Base-by-base conservation (phyloP, 2,113 vertebrate species). In the Axis porcinus region DNA sequence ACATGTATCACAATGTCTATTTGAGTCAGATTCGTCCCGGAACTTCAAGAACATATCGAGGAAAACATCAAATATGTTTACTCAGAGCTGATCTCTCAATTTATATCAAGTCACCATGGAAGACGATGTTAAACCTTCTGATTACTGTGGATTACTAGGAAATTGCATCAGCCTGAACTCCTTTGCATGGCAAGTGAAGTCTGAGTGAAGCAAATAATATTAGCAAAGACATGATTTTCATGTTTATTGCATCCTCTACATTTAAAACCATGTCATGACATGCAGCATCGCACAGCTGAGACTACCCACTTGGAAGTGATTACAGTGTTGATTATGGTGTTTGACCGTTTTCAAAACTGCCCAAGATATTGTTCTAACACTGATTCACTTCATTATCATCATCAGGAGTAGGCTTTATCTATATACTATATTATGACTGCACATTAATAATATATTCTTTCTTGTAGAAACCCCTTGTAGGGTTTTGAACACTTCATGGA, bases 161-260 rank as follows among this genome's bases (percentile, higher is more conserved):
- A 98, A 99, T 98, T 98, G 97, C 98, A 98, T 98, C 98, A 96
- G 99, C 97, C 98, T 98, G 97, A 98, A 99, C 97, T 98, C 98
- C 98, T 99, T 98, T 98, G 98, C 98, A 97, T 98, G 98, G 97
- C 98, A 98, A 98, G 98, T 98, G 98, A 98, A 98, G 98, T 98
- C 97, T 96, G 98, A 99, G 98, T 98, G 98, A 98, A 99, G 98
- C 98, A 98, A 98, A 99, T 98, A 98, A 98, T 98, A 98, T 98
- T 98, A 98, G 98, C 94, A 91, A 97, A 98, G 98, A 98, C 96
- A 60, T 57, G 89, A 98, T 97, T 98, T 98, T 98, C 98, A 97
- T 89, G 97, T 98, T 97, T 97, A 97, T 95, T 98, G 97, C 97
- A 98, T 98, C 98, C 98, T 98, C 98, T 98, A 98, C 97, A 98